Conservation (phyloP, 2,797 vertebrate genomes). For the Helarctos malayanus region DNA sequence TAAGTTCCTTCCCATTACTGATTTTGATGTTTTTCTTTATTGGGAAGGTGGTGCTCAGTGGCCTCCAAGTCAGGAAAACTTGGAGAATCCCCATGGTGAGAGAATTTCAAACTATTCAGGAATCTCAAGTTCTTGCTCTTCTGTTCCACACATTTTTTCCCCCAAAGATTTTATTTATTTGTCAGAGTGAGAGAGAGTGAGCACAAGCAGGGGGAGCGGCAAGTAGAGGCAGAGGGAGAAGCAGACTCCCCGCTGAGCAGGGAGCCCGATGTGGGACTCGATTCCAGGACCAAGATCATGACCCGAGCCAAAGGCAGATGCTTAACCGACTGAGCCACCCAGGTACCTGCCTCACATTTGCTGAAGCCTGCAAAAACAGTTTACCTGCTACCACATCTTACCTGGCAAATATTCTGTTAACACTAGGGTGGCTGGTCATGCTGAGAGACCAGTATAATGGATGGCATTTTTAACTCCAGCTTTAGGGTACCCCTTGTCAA, state of each 20-base stretch:
- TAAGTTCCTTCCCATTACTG: background rate
- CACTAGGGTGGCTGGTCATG: background rate
- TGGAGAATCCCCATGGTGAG: background rate
- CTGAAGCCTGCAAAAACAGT: background rate
- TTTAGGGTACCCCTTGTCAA: background rate
- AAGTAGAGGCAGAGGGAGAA: background rate
- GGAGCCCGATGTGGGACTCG: accelerated
- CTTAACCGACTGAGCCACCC: background rate
- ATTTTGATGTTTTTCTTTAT: conserved; percentile 11
- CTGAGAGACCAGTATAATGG: background rate
- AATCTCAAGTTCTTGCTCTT: background rate
- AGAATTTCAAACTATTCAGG: conserved; percentile 44
- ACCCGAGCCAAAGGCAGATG: background rate
- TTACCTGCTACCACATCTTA: background rate
- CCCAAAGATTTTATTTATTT: background rate
- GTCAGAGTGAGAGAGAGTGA: background rate
- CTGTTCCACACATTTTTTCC: background rate
- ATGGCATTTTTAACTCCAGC: background rate
- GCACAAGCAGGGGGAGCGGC: background rate
- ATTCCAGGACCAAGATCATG: background rate
- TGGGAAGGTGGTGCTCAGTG: background rate
- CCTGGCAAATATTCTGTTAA: background rate
- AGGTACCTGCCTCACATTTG: background rate
- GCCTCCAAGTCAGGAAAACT: background rate
- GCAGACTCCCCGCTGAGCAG: background rate